These are phyloP conservation scores for Xanthia togata DNA, from an alignment of 2,888 invertebrate species.

Conservation along the genomic window DNA sequence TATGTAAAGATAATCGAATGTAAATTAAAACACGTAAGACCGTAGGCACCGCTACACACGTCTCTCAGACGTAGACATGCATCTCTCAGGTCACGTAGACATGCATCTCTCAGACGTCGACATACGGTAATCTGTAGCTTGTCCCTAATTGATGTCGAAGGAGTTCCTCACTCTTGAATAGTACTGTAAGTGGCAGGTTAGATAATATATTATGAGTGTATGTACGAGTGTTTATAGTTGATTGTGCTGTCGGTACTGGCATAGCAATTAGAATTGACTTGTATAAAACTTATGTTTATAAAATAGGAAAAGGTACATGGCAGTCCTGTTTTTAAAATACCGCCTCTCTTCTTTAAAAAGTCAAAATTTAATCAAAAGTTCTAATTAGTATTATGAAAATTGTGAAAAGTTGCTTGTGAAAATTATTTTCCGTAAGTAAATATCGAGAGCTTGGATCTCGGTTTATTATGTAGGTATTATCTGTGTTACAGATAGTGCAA, in stretches of 20 bases:
- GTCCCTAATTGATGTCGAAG: slow-evolving; percentile 48
- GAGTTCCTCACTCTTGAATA: slow-evolving; percentile 26
- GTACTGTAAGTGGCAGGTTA: slow-evolving; percentile 14
- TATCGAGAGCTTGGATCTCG: neutral
- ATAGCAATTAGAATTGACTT: slow-evolving; percentile 1
- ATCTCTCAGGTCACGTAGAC: neutral
- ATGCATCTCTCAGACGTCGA: neutral
- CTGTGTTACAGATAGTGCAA: too few species aligned
- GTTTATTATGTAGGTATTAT: too few species aligned
- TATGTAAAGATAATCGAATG: slow-evolving; percentile 22
- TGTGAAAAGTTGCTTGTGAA: too few species aligned
- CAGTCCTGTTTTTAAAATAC: neutral
- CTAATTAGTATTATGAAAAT: too few species aligned
- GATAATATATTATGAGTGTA: slow-evolving; percentile 19
- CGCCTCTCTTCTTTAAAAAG: neutral
- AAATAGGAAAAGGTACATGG: too few species aligned
- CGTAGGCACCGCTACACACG: slow-evolving; percentile 21
- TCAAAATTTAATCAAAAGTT: too few species aligned
- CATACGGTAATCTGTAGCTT: slow-evolving; percentile 23
- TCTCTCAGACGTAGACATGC: slow-evolving; percentile 11
- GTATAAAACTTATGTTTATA: neutral
- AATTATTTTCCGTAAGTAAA: neutral
- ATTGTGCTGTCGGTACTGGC: slow-evolving; percentile 4
- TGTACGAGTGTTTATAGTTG: slow-evolving; percentile 3
- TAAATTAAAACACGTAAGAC: slow-evolving; percentile 25